Conservation (phyloP, 2,113 vertebrate species). For the Kryptolebias marmoratus region DNA sequence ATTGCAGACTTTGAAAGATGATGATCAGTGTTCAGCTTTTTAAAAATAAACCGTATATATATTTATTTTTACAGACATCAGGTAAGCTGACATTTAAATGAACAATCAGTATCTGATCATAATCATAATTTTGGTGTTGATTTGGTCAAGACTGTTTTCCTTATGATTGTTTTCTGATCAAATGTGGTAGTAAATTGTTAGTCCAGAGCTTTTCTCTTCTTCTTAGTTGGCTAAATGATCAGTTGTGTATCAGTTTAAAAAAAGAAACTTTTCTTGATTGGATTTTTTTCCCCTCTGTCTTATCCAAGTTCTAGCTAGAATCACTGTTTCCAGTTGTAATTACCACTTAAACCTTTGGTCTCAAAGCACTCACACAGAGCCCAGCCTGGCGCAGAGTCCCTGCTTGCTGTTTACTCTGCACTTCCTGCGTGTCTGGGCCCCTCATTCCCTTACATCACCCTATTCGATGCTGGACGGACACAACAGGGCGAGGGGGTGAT, state of each 20-base stretch:
- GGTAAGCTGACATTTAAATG: constrained; percentile 2
- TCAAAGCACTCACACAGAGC: constrained; percentile 34
- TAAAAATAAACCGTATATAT: neutral
- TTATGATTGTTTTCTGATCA: too few relatives aligned
- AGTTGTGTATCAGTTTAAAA: too few relatives aligned
- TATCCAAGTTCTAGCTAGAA: neutral
- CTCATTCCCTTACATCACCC: constrained; percentile 76
- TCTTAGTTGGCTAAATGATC: neutral
- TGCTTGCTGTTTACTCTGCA: constrained; percentile 77
- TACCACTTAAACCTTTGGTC: constrained; percentile 47
- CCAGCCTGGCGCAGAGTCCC: constrained; percentile 42
- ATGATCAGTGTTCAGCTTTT: constrained; percentile 1
- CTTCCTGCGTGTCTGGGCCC: constrained; percentile 78
- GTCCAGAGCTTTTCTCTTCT: neutral
- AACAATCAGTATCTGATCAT: constrained; percentile 1
- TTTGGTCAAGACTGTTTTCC: neutral
- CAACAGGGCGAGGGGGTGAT: constrained; percentile 51
- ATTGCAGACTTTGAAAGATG: constrained; percentile 14
- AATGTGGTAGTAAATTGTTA: neutral
- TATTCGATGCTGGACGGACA: constrained; percentile 67
- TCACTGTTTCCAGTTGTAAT: neutral
- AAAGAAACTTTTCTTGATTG: neutral
- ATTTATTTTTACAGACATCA: constrained; percentile 1
- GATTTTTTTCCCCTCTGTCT: neutral
- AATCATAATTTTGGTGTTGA: too few relatives aligned